Conservation (phyloP, 2,888 invertebrate species). For the Zaprionus obscuricornis region DNA sequence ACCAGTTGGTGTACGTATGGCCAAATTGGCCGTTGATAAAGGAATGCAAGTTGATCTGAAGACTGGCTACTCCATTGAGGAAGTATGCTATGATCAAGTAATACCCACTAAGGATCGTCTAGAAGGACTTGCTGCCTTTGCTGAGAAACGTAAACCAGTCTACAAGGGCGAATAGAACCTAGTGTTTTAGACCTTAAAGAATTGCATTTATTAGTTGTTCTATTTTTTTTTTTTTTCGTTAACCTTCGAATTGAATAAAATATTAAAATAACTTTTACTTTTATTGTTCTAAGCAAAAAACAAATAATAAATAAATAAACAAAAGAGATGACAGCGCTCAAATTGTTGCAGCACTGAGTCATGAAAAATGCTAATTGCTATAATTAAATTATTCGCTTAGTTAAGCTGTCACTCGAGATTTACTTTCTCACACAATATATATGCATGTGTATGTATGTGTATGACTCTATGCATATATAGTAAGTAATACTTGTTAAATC, state of each 20-base stretch:
- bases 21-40: conserved; percentile 95
- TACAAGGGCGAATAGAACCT: conserved; percentile 88
- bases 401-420: conserved; percentile 9
- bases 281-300: conserved; percentile 1
- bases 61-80: conserved; percentile 94
- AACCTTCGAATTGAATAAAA: conserved; percentile 4
- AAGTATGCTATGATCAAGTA: conserved; percentile 95
- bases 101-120: conserved; percentile 96
- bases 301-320: conserved; percentile 8
- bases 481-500: not conserved
- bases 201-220: conserved; percentile 62
- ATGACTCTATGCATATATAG: not conserved
- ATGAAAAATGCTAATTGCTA: conserved; percentile 36
- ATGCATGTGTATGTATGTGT: not conserved
- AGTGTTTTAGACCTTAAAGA: conserved; percentile 13
- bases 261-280: conserved; percentile 9
- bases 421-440: conserved; percentile 12
- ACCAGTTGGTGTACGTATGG: conserved; percentile 95
- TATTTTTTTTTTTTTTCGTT: conserved; percentile 15
- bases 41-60: conserved; percentile 90
- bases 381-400: conserved; percentile 37
- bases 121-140: conserved; percentile 97
- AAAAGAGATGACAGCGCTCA: conserved; percentile 8
- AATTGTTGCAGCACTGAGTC: conserved; percentile 37
- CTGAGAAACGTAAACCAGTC: conserved; percentile 94